Percentiles rank a stretch among this genome's conserved stretches.
These are phyloP conservation scores for Aspidiotus rigidus DNA, from an alignment of 2,888 invertebrate species.

Conservation along the genomic window DNA sequence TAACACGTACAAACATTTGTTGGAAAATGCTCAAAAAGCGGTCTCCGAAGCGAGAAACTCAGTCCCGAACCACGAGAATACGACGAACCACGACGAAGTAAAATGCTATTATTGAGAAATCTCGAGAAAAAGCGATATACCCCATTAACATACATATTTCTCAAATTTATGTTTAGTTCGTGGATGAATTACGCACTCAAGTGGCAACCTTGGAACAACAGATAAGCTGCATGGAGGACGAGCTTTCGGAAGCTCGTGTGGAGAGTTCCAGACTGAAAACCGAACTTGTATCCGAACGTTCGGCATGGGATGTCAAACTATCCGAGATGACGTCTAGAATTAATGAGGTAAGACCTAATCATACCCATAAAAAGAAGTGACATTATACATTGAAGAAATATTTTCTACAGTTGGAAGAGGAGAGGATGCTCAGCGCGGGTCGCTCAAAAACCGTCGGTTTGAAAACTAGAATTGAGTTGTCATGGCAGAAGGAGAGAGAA, in stretches of 20 bases:
- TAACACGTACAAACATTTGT: conserved; percentile 80
- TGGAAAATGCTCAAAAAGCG: conserved; percentile 41
- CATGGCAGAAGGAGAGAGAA: conserved; percentile 89
- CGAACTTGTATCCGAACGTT: conserved; percentile 79
- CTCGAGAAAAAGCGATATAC: neutral
- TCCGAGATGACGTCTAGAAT: conserved; percentile 81
- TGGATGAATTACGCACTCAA: conserved; percentile 9
- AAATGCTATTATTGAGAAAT: neutral
- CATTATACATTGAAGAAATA: neutral
- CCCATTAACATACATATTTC: neutral
- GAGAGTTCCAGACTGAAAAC: conserved; percentile 76
- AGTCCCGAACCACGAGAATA: conserved; percentile 9
- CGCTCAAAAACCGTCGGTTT: conserved; percentile 76
- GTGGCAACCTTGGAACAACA: conserved; percentile 69
- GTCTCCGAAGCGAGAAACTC: conserved; percentile 1
- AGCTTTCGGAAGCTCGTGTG: conserved; percentile 71
- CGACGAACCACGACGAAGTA: conserved; percentile 20
- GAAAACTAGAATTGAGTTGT: conserved; percentile 77
- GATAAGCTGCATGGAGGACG: conserved; percentile 76
- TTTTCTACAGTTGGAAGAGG: conserved; percentile 67
- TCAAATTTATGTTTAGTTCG: neutral
- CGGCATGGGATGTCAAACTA: conserved; percentile 72
- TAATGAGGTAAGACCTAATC: conserved; percentile 55
- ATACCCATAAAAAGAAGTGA: neutral
- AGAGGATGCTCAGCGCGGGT: conserved; percentile 69